phyloP scores from a whole-genome alignment of 2,797 vertebrate genomes.

The Eutrigla gurnardus region DNA sequence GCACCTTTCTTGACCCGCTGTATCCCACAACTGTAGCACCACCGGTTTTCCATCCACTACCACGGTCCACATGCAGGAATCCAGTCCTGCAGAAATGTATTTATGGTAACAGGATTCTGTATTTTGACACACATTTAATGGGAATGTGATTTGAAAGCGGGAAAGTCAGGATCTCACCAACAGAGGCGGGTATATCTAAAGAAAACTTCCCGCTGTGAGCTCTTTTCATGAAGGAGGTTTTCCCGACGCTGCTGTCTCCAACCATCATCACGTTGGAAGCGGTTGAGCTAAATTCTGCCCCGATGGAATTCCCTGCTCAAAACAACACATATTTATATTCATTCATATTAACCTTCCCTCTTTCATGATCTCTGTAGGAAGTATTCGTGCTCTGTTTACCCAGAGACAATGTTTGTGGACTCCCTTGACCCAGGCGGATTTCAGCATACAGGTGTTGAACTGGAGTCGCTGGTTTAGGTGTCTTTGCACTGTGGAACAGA shows the following conservation, averaged over 20 bases:
- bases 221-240: conserved; percentile 92
- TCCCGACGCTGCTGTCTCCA: conserved; percentile 92
- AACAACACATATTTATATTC: conserved; percentile 3
- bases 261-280: conserved; percentile 87
- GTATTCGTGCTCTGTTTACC: conserved; percentile 54
- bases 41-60: conserved; percentile 86
- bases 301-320: conserved; percentile 33
- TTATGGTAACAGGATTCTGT: neutral
- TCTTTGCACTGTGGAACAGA: conserved; percentile 50
- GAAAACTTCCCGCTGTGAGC: conserved; percentile 84
- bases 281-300: conserved; percentile 15
- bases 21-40: conserved; percentile 93
- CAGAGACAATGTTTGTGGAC: conserved; percentile 33
- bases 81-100: conserved; percentile 85
- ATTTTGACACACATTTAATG: neutral
- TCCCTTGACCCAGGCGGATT: conserved; percentile 25
- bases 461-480: conserved; percentile 11
- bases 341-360: neutral
- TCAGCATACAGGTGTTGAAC: conserved; percentile 10
- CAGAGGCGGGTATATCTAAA: conserved; percentile 79
- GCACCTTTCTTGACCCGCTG: conserved; percentile 95
- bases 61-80: conserved; percentile 88
- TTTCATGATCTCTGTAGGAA: neutral
- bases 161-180: conserved; percentile 84
- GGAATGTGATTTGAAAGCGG: neutral